Evolutionary conservation across 2,888 invertebrate species (phyloP).

Genomic region (Epinotia demarniana): DNA sequence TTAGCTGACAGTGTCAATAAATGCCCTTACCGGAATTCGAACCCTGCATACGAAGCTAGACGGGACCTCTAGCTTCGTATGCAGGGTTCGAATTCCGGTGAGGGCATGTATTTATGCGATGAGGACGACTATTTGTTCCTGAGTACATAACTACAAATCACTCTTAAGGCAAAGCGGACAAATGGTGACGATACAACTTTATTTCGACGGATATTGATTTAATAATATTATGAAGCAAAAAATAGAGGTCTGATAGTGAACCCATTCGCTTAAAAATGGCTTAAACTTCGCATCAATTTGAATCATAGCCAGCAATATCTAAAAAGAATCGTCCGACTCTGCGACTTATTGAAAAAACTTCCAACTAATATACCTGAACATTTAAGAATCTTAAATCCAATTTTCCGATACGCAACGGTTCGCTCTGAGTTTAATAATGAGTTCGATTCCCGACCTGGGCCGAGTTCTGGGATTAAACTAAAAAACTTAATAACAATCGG

Average conservation of each 20-base stretch:
- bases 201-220: too few species aligned
- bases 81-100: too few species aligned
- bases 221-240: background rate
- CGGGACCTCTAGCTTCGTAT: too few species aligned
- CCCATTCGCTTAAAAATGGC: background rate
- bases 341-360: conserved; percentile 37
- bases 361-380: conserved; percentile 38
- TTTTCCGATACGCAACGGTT: conserved; percentile 41
- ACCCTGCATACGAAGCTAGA: too few species aligned
- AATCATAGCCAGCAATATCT: background rate
- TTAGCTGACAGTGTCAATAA: too few species aligned
- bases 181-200: too few species aligned
- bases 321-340: background rate
- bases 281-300: background rate
- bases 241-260: background rate
- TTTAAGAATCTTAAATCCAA: conserved; percentile 36
- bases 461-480: conserved; percentile 37
- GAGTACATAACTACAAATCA: too few species aligned
- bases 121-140: too few species aligned
- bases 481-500: conserved; percentile 44
- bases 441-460: conserved; percentile 23
- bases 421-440: conserved; percentile 41
- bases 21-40: too few species aligned
- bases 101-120: too few species aligned
- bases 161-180: too few species aligned